Conservation (phyloP, 2,888 invertebrate species). For the Lepetodrilus schrolli region DNA sequence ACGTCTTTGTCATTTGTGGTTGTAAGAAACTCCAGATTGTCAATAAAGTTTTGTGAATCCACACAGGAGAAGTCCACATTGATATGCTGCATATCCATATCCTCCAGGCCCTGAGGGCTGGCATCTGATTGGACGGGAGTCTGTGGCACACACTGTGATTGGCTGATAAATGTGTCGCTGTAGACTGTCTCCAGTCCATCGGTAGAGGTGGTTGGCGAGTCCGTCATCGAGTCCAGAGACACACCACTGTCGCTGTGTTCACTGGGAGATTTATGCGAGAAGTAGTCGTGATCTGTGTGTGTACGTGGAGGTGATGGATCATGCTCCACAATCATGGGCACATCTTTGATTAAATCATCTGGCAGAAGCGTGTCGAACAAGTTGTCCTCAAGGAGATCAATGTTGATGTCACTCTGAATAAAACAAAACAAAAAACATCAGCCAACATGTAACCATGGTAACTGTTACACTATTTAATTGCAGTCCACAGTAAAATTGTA, state of each 20-base stretch:
- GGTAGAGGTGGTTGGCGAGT: constrained; percentile 42
- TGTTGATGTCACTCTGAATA: constrained; percentile 58
- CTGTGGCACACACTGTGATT: neutral
- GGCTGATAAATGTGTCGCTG: constrained; percentile 30
- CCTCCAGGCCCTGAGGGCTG: constrained; percentile 20
- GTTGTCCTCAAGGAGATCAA: constrained; percentile 49
- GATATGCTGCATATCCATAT: constrained; percentile 23
- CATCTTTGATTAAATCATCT: neutral
- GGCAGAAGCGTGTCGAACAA: constrained; percentile 39
- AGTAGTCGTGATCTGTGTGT: constrained; percentile 64
- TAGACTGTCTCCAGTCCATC: constrained; percentile 28
- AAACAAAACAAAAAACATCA: too few relatives aligned
- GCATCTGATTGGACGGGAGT: neutral
- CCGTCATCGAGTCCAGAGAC: constrained; percentile 55
- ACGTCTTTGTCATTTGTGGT: constrained; percentile 43
- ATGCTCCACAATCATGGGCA: neutral
- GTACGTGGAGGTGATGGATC: constrained; percentile 26
- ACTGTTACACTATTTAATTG: too few relatives aligned
- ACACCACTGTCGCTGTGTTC: constrained; percentile 67
- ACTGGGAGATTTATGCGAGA: constrained; percentile 58
- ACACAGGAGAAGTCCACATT: constrained; percentile 24
- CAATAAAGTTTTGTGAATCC: neutral
- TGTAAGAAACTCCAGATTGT: constrained; percentile 10
- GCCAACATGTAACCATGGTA: too few relatives aligned
- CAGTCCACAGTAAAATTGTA: too few relatives aligned